Percentiles rank a stretch among this genome's conserved stretches.
Evolutionary conservation across 2,797 vertebrate genomes (phyloP).

Genomic region (Micropoecilia bifurca): DNA sequence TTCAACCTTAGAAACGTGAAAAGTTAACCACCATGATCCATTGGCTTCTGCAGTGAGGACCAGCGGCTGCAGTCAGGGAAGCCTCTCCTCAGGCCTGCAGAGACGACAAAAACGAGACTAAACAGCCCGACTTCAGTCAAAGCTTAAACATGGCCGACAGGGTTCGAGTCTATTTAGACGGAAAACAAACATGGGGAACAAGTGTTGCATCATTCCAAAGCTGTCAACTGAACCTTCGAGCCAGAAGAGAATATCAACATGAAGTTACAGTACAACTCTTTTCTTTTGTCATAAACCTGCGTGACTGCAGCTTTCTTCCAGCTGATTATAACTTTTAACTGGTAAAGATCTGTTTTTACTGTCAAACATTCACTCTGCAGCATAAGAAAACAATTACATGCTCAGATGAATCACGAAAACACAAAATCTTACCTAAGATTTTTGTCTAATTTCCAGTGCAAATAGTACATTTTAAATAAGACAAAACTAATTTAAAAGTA

Average conservation of each 20-base stretch:
- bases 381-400: not conserved
- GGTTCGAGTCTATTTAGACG: conserved; percentile 12
- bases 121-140: not conserved
- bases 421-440: too few species aligned
- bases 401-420: not conserved
- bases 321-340: not conserved
- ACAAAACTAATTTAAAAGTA: too few species aligned
- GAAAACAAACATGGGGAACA: conserved; percentile 41
- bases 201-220: conserved; percentile 66
- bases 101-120: conserved; percentile 18
- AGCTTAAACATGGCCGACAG: not conserved
- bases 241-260: not conserved
- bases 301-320: not conserved
- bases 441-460: too few species aligned
- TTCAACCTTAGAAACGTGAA: not conserved
- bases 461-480: too few species aligned
- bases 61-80: conserved; percentile 11
- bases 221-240: conserved; percentile 27
- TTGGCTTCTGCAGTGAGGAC: conserved; percentile 47
- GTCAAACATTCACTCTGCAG: not conserved
- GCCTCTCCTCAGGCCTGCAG: conserved; percentile 39
- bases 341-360: not conserved
- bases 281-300: not conserved
- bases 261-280: not conserved
- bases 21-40: conserved; percentile 76